These are phyloP conservation scores for Hirudinaria manillensis DNA, from an alignment of 2,888 invertebrate species.

Conservation along the genomic window DNA sequence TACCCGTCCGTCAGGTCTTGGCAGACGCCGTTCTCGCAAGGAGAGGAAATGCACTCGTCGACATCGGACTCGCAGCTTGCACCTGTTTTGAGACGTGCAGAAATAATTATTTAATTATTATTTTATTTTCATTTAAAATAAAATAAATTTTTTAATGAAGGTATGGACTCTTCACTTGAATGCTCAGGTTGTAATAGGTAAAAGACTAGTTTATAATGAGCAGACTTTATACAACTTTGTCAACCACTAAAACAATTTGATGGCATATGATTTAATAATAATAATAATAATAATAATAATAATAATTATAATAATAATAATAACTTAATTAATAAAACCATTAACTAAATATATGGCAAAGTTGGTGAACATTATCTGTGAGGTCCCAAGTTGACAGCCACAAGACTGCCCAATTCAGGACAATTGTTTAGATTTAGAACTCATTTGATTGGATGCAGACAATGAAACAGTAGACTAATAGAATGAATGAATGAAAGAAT, in stretches of 20 bases:
- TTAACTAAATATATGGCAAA: not conserved
- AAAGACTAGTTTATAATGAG: too few species aligned
- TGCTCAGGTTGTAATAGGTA: too few species aligned
- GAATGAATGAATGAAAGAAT: not conserved
- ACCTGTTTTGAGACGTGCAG: conserved; percentile 20
- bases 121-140: not conserved
- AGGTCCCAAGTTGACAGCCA: too few species aligned
- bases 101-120: not conserved
- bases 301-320: not conserved
- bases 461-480: not conserved
- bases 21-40: conserved; percentile 33
- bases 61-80: conserved; percentile 33
- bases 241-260: not conserved
- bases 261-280: not conserved
- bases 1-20: conserved; percentile 37
- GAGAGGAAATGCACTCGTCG: conserved; percentile 25
- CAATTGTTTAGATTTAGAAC: not conserved
- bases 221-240: too few species aligned
- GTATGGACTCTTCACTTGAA: not conserved
- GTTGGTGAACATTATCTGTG: not conserved
- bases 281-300: conserved; percentile 15
- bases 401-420: not conserved
- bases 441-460: not conserved
- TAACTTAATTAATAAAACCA: too few species aligned
- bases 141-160: not conserved